Evolutionary conservation across 2,113 vertebrate genomes (phyloP).

Genomic region (Muntiacus muntjak): DNA sequence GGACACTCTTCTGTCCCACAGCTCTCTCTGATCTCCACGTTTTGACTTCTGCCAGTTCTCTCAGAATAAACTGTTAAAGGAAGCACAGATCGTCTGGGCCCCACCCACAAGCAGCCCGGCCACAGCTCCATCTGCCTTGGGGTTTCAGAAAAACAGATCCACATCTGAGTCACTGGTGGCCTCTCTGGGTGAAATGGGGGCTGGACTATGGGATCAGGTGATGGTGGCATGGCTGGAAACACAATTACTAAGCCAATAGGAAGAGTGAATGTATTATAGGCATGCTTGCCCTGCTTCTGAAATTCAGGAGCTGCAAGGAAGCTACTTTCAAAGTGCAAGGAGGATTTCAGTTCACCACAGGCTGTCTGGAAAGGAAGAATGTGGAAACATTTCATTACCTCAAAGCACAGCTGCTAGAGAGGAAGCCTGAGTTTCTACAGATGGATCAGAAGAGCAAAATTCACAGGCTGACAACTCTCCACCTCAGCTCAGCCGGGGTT

Average conservation of each 20-base stretch:
- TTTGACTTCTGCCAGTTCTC: background rate
- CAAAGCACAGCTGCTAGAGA: background rate
- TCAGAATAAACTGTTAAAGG: background rate
- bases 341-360: background rate
- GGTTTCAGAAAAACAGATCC: background rate
- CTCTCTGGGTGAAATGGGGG: background rate
- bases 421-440: background rate
- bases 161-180: background rate
- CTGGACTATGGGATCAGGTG: background rate
- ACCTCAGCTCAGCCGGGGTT: fast-evolving
- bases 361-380: background rate
- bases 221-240: background rate
- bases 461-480: background rate
- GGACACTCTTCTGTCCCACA: no score
- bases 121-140: background rate
- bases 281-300: background rate
- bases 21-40: background rate
- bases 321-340: background rate
- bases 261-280: background rate
- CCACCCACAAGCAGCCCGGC: background rate
- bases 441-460: background rate
- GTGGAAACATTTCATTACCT: background rate
- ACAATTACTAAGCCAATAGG: background rate
- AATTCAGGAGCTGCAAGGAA: background rate
- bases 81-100: background rate